These are phyloP conservation scores for Lynx canadensis DNA, from an alignment of 2,113 vertebrate genomes.

Conservation along the genomic window DNA sequence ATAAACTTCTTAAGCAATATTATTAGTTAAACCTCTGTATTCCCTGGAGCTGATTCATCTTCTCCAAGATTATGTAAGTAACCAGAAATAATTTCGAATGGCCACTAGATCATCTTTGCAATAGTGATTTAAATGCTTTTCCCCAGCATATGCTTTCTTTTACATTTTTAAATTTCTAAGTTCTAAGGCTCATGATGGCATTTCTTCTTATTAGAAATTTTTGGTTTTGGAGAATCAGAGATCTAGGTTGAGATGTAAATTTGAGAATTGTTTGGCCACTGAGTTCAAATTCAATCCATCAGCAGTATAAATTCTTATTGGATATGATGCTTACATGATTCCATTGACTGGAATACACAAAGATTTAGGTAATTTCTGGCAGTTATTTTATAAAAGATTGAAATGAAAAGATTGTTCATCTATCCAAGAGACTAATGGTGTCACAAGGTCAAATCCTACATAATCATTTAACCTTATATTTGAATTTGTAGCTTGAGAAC, in stretches of 20 bases:
- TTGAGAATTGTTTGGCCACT: constrained; percentile 20
- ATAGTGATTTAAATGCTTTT: background rate
- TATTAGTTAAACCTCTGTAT: background rate
- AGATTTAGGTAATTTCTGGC: rapidly evolving
- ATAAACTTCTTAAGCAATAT: background rate
- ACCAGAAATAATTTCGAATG: background rate
- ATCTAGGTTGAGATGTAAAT: background rate
- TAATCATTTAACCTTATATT: background rate
- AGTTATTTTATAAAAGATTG: background rate
- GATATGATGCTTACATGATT: background rate
- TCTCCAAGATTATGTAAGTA: background rate
- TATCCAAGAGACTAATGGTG: background rate
- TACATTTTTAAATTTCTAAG: background rate
- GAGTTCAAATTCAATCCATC: background rate
- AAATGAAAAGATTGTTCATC: background rate
- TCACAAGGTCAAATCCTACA: rapidly evolving
- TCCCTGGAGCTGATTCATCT: background rate
- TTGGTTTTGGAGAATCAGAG: constrained; percentile 53
- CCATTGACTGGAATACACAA: background rate
- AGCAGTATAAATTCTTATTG: constrained; percentile 35
- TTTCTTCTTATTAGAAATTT: constrained; percentile 75
- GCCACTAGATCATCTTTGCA: background rate
- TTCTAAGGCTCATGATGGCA: background rate
- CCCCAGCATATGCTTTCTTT: background rate
- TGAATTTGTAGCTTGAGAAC: background rate